A percentile compares a stretch with the other conserved stretches of the same genome.
Conservation (phyloP, 2,113 vertebrate species). For the Oenanthe oenanthe region DNA sequence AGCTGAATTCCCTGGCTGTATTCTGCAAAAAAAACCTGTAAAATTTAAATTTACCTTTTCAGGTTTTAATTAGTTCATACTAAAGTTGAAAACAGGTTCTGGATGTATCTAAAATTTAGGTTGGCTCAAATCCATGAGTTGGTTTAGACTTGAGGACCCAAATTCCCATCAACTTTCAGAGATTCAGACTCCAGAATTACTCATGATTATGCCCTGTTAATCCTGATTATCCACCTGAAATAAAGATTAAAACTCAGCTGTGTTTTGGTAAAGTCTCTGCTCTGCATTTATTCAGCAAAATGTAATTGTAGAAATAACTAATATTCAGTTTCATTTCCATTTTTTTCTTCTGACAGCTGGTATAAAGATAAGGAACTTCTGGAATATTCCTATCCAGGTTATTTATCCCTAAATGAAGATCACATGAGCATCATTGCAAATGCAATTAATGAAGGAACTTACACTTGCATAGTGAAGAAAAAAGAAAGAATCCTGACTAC, state of each 20-base stretch:
- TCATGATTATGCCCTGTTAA: no score
- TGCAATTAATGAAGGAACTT: constrained; percentile 94
- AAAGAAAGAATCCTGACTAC: constrained; percentile 88
- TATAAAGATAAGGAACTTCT: constrained; percentile 95
- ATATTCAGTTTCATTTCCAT: background rate
- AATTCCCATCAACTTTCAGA: background rate
- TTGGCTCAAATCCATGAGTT: no score
- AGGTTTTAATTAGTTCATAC: background rate
- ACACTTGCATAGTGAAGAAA: constrained; percentile 92
- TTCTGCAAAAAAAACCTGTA: background rate
- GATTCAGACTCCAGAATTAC: background rate
- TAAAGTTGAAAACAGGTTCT: fast-evolving
- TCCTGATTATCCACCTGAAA: background rate
- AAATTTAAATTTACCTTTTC: background rate
- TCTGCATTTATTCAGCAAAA: background rate
- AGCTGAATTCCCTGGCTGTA: background rate
- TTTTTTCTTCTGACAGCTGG: constrained; percentile 80
- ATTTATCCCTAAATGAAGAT: constrained; percentile 88
- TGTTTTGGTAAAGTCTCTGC: background rate
- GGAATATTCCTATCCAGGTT: constrained; percentile 91
- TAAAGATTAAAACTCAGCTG: fast-evolving
- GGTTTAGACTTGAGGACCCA: background rate
- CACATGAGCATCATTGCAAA: constrained; percentile 95
- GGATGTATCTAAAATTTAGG: background rate
- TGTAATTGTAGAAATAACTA: background rate